Evolutionary conservation across 2,797 vertebrate species (phyloP).

Genomic region (Miichthys miiuy): DNA sequence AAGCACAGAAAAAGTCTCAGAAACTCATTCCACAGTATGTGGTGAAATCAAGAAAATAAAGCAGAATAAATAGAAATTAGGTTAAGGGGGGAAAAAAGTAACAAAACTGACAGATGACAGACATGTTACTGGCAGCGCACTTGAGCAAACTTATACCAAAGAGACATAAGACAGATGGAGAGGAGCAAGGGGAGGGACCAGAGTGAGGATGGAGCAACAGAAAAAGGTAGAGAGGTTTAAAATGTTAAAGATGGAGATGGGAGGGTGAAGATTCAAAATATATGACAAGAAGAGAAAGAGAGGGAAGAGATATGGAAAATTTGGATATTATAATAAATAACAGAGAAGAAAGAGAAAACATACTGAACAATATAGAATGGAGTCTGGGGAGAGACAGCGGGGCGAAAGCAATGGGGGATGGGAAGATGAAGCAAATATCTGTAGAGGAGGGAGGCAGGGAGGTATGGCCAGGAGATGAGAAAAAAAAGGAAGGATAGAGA

Average conservation of each 20-base stretch:
- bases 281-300: neutral
- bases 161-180: constrained; percentile 55
- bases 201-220: constrained; percentile 16
- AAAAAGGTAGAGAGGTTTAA: constrained; percentile 20
- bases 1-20: constrained; percentile 24
- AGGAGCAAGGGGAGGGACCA: constrained; percentile 19
- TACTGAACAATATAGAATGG: neutral
- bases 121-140: constrained; percentile 50
- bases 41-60: constrained; percentile 38
- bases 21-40: constrained; percentile 15
- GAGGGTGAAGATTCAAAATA: constrained; percentile 12
- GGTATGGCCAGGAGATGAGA: neutral
- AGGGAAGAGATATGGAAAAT: neutral
- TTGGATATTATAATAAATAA: neutral
- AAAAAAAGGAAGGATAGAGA: neutral
- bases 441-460: too few relatives aligned
- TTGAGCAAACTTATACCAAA: constrained; percentile 43
- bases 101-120: constrained; percentile 59
- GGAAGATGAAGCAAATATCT: neutral
- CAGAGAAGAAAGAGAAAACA: neutral
- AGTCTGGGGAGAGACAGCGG: neutral
- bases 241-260: constrained; percentile 21
- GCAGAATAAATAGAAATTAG: constrained; percentile 45
- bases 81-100: constrained; percentile 23
- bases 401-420: neutral